Evolutionary conservation across 2,888 invertebrate genomes (phyloP).

Genomic region (Chrysolina americana): DNA sequence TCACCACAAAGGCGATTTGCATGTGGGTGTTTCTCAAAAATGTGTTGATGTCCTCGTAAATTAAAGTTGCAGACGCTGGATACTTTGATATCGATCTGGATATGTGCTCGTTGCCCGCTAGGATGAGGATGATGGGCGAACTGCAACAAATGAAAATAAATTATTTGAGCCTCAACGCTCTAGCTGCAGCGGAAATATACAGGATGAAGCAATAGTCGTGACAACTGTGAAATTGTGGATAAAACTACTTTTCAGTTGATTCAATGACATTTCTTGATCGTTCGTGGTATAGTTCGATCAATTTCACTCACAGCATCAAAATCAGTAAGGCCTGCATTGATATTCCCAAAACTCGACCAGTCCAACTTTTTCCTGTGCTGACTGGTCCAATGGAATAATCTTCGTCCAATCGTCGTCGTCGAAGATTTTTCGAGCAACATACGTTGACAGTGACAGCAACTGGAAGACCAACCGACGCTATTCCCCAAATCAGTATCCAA

Average conservation of each 20-base stretch:
- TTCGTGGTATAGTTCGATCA: too few species aligned
- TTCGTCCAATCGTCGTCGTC: constrained; percentile 58
- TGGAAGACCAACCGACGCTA: constrained; percentile 59
- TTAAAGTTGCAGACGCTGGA: constrained; percentile 72
- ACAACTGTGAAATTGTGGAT: too few species aligned
- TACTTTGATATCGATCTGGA: constrained; percentile 73
- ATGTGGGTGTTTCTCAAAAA: constrained; percentile 77
- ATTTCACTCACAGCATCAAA: constrained; percentile 58
- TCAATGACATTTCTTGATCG: too few species aligned
- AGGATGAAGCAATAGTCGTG: not conserved
- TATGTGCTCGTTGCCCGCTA: constrained; percentile 77
- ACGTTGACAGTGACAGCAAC: constrained; percentile 53
- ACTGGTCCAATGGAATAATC: constrained; percentile 56
- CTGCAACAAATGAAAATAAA: constrained; percentile 64
- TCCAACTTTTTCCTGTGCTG: constrained; percentile 49
- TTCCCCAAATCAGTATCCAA: constrained; percentile 63
- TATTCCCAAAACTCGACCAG: constrained; percentile 46
- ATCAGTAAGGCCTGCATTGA: constrained; percentile 56
- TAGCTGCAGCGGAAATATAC: constrained; percentile 8
- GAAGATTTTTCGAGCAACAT: constrained; percentile 57
- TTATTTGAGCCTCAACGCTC: constrained; percentile 5
- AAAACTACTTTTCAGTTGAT: too few species aligned
- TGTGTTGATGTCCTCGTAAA: constrained; percentile 75
- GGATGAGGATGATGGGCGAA: constrained; percentile 73
- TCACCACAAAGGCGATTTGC: constrained; percentile 72